These are phyloP conservation scores for Agrochola circellaris DNA, from an alignment of 2,888 invertebrate genomes.

Conservation along the genomic window DNA sequence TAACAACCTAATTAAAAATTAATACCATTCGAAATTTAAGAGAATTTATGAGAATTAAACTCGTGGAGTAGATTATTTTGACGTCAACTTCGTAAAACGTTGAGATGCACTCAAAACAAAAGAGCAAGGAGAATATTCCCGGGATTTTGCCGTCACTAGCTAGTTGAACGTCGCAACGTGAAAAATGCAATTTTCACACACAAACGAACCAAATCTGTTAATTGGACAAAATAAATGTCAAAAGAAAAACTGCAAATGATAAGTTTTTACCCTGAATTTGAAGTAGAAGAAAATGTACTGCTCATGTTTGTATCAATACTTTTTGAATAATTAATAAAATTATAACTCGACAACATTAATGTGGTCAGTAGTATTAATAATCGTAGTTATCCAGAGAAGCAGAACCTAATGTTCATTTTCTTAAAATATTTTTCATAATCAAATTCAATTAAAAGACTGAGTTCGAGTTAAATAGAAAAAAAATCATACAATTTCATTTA, in stretches of 20 bases:
- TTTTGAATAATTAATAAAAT: background rate
- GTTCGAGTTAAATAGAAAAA: background rate
- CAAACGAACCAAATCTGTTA: conserved; percentile 47
- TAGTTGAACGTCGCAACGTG: conserved; percentile 64
- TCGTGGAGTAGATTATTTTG: too few relatives aligned
- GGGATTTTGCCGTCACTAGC: conserved; percentile 17
- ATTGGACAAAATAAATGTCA: conserved; percentile 51
- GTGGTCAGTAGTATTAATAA: too few relatives aligned
- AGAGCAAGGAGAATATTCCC: background rate
- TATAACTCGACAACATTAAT: conserved; percentile 46
- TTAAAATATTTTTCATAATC: background rate
- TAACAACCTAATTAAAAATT: too few relatives aligned
- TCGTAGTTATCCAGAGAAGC: too few relatives aligned
- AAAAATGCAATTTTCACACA: conserved; percentile 66
- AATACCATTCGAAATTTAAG: background rate
- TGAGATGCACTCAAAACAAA: background rate
- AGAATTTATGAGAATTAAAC: background rate
- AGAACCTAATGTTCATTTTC: background rate
- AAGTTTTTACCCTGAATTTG: conserved; percentile 44
- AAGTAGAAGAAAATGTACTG: conserved; percentile 53
- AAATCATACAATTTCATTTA: background rate
- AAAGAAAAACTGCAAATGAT: conserved; percentile 51
- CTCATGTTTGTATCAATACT: conserved; percentile 14
- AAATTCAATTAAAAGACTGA: background rate
- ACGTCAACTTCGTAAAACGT: too few relatives aligned